Base-by-base conservation (phyloP, 2,113 vertebrate genomes). In the Sterna hirundo region DNA sequence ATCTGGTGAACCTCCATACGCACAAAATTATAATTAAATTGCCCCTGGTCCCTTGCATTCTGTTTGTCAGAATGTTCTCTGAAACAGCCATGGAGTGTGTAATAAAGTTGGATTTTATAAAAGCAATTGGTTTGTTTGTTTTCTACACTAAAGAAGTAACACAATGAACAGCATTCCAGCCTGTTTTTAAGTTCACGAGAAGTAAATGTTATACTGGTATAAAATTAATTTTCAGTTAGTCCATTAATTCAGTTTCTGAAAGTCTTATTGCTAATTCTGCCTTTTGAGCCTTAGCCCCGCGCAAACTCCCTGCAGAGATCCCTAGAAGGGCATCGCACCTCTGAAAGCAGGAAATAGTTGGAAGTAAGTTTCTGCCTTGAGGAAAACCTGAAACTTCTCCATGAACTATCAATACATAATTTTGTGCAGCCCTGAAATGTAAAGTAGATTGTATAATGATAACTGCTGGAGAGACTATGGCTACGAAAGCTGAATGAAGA, bases 21-120 rank as follows among this genome's bases (percentile, higher is more conserved):
- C 64, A 94, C 74, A 87, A 94, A 94, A 96, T 97, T 92, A 93
- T 96, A 95, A 96, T 96, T 94, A 96, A 93, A 96, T 91, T 94
- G 87, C 91, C 94, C 87, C 82, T 94, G 57, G 95, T 96, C 87
- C 61, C 95, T 79, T 90, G 60, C 90, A 96, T 94, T 96, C 93
- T 95, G 89, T 95, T 97, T 94, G 79, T 96, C 89, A 93, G 87
- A 91, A 83, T 95, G 94, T 83, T 96, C 82, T 94, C 87, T 90
- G 68, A 71, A 94, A 77, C 78, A 94, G 54, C 27, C 82, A 74
- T 44, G 23, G 82, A 93, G 62, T 51, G 70, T 40, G 49, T 77
- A 86, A 66, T 76, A 57, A 94, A 96, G 57, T 54, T 80, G 52
- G 57, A 68, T 92, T 96, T 94, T 95, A 84, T 71, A 80, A 95